A percentile compares a stretch with the other conserved stretches of the same genome.
phyloP scores from a whole-genome alignment of 2,113 vertebrate species.

The Poicephalus meyeri region DNA sequence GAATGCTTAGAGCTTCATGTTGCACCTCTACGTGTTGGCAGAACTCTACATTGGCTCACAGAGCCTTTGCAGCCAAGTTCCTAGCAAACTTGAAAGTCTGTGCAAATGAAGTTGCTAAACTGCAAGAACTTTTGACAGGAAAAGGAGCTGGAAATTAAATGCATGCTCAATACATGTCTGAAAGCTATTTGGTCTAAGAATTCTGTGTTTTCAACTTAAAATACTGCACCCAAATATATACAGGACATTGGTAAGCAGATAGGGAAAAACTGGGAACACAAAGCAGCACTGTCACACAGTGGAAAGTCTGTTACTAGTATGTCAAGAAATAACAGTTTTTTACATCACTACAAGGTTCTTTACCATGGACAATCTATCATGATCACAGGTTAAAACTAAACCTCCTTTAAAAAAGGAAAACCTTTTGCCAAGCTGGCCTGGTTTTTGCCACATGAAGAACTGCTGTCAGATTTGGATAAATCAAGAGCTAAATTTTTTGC shows the following conservation, averaged over 20 bases:
- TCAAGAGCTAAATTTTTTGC: not conserved
- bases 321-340: not conserved
- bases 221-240: not conserved
- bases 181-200: not conserved
- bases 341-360: not conserved
- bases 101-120: not conserved
- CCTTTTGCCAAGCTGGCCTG: not conserved
- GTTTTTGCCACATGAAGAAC: slow-evolving; percentile 6
- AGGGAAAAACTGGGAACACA: not conserved
- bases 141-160: slow-evolving; percentile 2
- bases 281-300: not conserved
- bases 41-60: not conserved
- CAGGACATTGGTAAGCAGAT: not conserved
- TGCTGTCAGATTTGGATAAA: not conserved
- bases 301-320: not conserved
- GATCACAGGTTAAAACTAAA: not conserved
- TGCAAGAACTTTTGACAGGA: not conserved
- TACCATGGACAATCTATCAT: not conserved
- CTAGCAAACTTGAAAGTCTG: not conserved
- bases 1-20: not conserved
- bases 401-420: not conserved
- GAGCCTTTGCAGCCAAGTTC: not conserved
- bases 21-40: not conserved
- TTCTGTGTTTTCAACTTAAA: not conserved
- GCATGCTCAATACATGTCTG: not conserved